Conservation (phyloP, 2,888 invertebrate species). For the Thereva unica region DNA sequence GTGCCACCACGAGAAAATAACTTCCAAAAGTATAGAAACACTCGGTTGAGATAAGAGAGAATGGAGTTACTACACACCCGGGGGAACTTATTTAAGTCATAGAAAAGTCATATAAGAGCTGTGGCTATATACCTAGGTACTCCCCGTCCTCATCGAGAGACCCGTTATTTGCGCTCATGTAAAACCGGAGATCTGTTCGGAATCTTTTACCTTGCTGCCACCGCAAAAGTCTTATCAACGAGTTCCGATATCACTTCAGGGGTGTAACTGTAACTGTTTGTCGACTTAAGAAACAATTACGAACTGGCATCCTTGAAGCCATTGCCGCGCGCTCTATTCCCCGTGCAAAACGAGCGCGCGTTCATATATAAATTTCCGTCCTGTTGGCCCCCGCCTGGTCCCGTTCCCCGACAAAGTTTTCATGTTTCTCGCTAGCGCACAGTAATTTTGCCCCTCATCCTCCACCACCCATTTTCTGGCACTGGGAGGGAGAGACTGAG, state of each 20-base stretch:
- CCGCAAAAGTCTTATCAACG: constrained; percentile 21
- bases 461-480: no score
- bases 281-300: constrained; percentile 23
- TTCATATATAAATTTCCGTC: constrained; percentile 1
- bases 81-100: not conserved
- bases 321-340: not conserved
- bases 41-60: constrained; percentile 19
- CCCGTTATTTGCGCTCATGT: no score
- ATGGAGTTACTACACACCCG: constrained; percentile 21
- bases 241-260: constrained; percentile 4
- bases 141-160: no score
- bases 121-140: not conserved
- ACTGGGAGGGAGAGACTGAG: no score
- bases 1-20: constrained; percentile 12
- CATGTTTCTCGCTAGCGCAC: no score
- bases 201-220: no score
- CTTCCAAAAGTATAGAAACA: constrained; percentile 27
- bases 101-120: constrained; percentile 24
- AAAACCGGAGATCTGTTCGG: no score
- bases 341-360: not conserved
- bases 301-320: constrained; percentile 2
- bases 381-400: no score
- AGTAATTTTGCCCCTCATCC: no score
- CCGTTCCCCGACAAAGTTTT: no score
- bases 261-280: constrained; percentile 19